A percentile compares a stretch with the other conserved stretches of the same genome.
Evolutionary conservation across 2,888 invertebrate species (phyloP).

Genomic region (Micropterix aruncella): DNA sequence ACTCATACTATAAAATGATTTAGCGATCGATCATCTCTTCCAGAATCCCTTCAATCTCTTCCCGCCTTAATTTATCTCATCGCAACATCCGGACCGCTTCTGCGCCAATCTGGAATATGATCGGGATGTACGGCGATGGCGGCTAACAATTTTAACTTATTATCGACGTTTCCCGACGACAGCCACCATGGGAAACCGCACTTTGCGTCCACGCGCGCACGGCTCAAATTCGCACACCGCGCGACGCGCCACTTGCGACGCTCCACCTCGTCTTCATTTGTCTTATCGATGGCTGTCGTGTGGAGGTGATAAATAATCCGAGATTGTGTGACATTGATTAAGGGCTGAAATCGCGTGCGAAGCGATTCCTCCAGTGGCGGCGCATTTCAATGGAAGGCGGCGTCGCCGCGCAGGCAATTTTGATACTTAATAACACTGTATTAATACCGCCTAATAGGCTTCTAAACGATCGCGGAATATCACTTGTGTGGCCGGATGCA

Average conservation of each 20-base stretch:
- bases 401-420: background rate
- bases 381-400: background rate
- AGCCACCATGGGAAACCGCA: too few relatives aligned
- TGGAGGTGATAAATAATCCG: background rate
- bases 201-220: background rate
- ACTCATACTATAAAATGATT: too few relatives aligned
- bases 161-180: background rate
- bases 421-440: background rate
- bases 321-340: background rate
- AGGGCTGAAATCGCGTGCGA: background rate
- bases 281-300: background rate
- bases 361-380: background rate
- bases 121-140: background rate
- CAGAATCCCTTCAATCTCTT: too few relatives aligned
- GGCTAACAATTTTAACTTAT: background rate
- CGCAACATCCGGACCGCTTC: background rate
- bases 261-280: background rate
- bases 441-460: too few relatives aligned
- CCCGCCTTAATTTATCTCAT: background rate
- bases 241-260: background rate
- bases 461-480: too few relatives aligned
- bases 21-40: too few relatives aligned
- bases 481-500: too few relatives aligned
- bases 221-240: background rate
- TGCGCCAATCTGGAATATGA: background rate